Percentiles rank a stretch among this genome's conserved stretches.
Conservation (phyloP, 1,140 invertebrate genomes). For the Oryctes rhinoceros region DNA sequence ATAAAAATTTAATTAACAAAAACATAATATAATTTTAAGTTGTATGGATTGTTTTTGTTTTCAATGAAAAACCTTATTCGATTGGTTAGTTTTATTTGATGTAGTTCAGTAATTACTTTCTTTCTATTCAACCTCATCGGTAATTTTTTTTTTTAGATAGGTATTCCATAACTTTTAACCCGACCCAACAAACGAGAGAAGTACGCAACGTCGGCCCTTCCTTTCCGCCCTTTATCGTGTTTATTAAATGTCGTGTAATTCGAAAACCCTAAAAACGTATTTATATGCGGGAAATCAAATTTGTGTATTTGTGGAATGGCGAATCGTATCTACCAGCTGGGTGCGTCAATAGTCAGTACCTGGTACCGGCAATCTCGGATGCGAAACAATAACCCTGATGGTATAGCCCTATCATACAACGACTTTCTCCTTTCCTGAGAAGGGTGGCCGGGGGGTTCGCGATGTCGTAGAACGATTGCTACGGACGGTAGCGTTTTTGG, state of each 20-base stretch:
- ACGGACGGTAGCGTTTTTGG: background rate
- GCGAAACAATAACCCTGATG: constrained; percentile 26
- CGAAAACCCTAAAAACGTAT: constrained; percentile 43
- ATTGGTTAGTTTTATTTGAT: no score
- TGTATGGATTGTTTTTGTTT: no score
- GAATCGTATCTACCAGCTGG: constrained; percentile 42
- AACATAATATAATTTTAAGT: no score
- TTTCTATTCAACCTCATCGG: no score
- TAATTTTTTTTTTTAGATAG: no score
- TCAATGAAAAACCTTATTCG: no score
- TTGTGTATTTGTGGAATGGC: constrained; percentile 48
- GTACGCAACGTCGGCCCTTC: no score
- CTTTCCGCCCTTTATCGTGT: no score
- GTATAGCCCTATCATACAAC: background rate
- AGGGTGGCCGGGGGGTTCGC: constrained; percentile 35
- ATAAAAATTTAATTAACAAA: no score
- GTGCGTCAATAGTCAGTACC: constrained; percentile 49
- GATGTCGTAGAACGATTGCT: background rate
- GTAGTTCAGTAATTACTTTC: no score
- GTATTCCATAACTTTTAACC: no score
- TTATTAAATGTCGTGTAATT: constrained; percentile 7
- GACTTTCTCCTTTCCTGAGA: constrained; percentile 41
- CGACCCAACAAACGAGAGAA: no score
- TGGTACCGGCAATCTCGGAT: constrained; percentile 40
- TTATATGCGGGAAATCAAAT: constrained; percentile 48